These are phyloP conservation scores for Ctenosaura bakeri DNA, from an alignment of 2,797 vertebrate species.

Conservation along the genomic window DNA sequence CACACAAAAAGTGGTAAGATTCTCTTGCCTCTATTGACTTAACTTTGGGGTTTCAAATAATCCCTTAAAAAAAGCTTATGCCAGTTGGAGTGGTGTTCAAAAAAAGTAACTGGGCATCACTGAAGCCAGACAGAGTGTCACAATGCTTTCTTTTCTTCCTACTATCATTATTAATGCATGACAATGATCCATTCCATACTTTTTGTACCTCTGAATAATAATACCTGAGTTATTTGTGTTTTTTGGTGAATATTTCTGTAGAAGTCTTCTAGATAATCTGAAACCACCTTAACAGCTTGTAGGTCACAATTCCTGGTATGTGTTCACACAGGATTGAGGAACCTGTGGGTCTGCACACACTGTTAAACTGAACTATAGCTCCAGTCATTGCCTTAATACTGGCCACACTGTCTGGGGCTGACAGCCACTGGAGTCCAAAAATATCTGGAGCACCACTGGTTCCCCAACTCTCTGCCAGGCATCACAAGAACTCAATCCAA, in stretches of 20 bases:
- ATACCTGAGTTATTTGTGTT: neutral
- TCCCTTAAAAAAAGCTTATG: neutral
- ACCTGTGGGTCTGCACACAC: too few species aligned
- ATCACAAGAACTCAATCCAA: neutral
- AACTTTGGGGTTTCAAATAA: neutral
- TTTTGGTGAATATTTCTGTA: neutral
- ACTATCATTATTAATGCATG: neutral
- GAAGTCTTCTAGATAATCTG: neutral
- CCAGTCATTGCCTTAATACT: neutral
- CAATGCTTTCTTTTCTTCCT: neutral
- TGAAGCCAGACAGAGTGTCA: neutral
- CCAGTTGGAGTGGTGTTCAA: neutral
- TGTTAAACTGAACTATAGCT: too few species aligned
- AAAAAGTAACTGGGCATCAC: neutral
- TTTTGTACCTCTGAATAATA: neutral
- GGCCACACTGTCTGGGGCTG: neutral
- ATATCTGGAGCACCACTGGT: neutral
- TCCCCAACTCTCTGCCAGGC: neutral
- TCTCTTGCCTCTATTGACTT: neutral
- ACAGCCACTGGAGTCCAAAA: neutral
- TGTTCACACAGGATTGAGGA: too few species aligned
- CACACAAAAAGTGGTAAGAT: constrained; percentile 5
- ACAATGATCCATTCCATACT: neutral
- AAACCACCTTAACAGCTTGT: neutral
- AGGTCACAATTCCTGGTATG: too few species aligned